Evolutionary conservation across 2,797 vertebrate species (phyloP).

Genomic region (Chrysocyon brachyurus): DNA sequence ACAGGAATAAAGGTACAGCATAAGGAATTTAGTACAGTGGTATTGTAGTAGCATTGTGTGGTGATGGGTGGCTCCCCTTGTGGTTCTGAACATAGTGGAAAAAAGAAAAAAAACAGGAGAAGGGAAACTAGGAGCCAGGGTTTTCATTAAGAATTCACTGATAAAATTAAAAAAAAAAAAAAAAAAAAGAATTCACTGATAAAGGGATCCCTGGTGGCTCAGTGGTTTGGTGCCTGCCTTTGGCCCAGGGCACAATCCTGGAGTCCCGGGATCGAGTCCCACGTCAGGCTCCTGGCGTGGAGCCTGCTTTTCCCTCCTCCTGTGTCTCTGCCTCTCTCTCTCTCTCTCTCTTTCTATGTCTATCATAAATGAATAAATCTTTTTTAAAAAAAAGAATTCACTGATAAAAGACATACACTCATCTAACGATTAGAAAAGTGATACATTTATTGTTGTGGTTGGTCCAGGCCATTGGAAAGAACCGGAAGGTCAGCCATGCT

Average conservation of each 20-base stretch:
- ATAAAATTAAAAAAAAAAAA: too few relatives aligned
- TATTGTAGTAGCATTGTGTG: background rate
- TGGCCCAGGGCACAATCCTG: too few relatives aligned
- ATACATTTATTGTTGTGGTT: background rate
- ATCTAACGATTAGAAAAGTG: background rate
- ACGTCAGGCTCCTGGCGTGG: too few relatives aligned
- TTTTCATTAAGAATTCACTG: background rate
- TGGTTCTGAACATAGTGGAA: background rate
- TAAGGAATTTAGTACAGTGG: background rate
- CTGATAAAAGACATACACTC: background rate
- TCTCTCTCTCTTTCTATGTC: too few relatives aligned
- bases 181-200: too few relatives aligned
- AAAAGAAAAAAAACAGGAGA: background rate
- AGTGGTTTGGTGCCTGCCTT: too few relatives aligned
- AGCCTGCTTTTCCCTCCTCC: too few relatives aligned
- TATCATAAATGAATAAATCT: too few relatives aligned
- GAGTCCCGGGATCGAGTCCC: too few relatives aligned
- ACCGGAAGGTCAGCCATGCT: background rate
- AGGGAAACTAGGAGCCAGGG: background rate
- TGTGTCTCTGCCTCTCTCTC: too few relatives aligned
- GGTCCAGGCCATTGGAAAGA: background rate
- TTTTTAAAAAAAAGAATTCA: background rate
- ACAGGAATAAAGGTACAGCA: background rate
- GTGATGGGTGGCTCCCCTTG: background rate
- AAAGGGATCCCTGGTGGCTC: too few relatives aligned